These are phyloP conservation scores for Salvelinus namaycush DNA, from an alignment of 2,113 vertebrate species.

Conservation along the genomic window DNA sequence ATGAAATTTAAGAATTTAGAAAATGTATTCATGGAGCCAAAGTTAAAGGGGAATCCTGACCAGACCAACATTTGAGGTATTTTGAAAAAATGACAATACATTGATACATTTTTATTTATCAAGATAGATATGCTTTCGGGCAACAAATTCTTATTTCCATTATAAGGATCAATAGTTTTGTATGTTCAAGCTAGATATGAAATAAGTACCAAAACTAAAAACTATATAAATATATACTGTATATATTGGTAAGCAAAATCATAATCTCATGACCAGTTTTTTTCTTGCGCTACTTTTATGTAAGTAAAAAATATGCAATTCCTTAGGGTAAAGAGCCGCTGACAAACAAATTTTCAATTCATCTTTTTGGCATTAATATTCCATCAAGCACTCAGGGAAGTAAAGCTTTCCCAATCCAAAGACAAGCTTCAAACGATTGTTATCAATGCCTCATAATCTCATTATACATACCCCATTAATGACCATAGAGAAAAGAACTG, in stretches of 20 bases:
- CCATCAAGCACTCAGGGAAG: background rate
- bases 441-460: background rate
- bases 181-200: no score
- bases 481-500: background rate
- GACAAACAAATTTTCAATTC: background rate
- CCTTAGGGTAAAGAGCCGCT: background rate
- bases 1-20: conserved; percentile 42
- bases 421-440: background rate
- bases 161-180: no score
- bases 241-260: no score
- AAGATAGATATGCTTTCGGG: no score
- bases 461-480: no score
- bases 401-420: background rate
- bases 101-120: background rate
- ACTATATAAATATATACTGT: no score
- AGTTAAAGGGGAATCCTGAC: background rate
- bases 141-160: no score
- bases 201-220: no score
- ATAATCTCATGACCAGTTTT: no score
- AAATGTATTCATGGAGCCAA: conserved; percentile 32
- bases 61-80: no score
- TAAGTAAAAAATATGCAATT: background rate
- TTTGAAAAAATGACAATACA: background rate
- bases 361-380: background rate
- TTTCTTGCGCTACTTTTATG: no score